These are phyloP conservation scores for Tipula unca DNA, from an alignment of 2,888 invertebrate species.

Conservation along the genomic window DNA sequence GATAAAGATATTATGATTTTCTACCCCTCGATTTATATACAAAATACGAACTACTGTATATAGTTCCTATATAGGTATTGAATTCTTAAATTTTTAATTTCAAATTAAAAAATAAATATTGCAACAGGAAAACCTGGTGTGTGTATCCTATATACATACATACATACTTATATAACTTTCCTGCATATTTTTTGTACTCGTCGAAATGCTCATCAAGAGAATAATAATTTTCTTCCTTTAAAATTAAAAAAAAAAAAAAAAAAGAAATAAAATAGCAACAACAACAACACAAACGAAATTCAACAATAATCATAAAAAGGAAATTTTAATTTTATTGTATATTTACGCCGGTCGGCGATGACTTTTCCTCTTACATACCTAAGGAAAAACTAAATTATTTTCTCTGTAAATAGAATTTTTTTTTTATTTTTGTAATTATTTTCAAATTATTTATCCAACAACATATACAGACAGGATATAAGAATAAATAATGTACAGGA, in stretches of 20 bases:
- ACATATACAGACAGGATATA: neutral
- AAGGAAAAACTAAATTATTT: neutral
- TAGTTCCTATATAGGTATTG: neutral
- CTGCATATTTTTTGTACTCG: neutral
- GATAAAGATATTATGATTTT: neutral
- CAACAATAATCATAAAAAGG: neutral
- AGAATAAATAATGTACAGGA: neutral
- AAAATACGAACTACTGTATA: neutral
- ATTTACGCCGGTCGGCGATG: neutral
- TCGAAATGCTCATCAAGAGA: neutral
- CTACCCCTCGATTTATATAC: neutral
- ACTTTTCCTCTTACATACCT: neutral
- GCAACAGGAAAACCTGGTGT: neutral
- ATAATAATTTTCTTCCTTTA: neutral
- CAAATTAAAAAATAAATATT: neutral
- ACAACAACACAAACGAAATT: neutral
- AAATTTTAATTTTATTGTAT: neutral
- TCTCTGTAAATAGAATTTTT: neutral
- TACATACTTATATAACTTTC: neutral
- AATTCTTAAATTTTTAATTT: neutral
- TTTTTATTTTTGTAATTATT: neutral
- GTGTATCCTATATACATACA: neutral
- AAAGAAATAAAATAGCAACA: no score
- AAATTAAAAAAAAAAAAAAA: neutral
- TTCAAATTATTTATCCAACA: neutral